These are phyloP conservation scores for Mareca penelope DNA, from an alignment of 2,797 vertebrate species.

Conservation along the genomic window DNA sequence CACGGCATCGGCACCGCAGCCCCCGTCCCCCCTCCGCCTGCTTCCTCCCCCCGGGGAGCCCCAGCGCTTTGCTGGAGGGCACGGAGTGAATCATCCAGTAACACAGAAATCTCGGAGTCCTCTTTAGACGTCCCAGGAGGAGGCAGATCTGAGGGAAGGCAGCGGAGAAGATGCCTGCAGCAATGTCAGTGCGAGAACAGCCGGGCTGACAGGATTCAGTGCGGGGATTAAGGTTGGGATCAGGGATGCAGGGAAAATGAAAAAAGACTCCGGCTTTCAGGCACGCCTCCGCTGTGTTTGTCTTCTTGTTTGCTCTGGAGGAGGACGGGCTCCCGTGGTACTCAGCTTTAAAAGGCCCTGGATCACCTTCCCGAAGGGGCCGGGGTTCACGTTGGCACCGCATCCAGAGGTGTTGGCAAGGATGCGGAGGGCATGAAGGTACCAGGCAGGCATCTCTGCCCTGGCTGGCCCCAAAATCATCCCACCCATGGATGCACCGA, in stretches of 20 bases:
- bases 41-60: conserved; percentile 31
- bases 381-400: neutral
- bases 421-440: neutral
- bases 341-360: neutral
- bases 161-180: conserved; percentile 83
- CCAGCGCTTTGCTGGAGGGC: conserved; percentile 78
- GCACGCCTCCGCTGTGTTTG: conserved; percentile 43
- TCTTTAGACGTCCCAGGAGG: conserved; percentile 83
- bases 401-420: neutral
- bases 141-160: conserved; percentile 85
- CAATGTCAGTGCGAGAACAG: conserved; percentile 84
- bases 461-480: neutral
- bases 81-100: conserved; percentile 75
- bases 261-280: conserved; percentile 63
- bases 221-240: conserved; percentile 82
- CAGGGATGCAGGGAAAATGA: conserved; percentile 83
- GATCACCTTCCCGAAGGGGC: neutral
- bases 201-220: conserved; percentile 82
- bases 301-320: conserved; percentile 67
- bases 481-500: accelerated
- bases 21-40: neutral
- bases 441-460: neutral
- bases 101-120: conserved; percentile 83
- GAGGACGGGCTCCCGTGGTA: neutral
- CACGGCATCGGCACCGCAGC: neutral